Evolutionary conservation across 2,888 invertebrate species (phyloP), one percentile per base, ranked within the genome.

Genomic region (Anthophora plumipes): DNA sequence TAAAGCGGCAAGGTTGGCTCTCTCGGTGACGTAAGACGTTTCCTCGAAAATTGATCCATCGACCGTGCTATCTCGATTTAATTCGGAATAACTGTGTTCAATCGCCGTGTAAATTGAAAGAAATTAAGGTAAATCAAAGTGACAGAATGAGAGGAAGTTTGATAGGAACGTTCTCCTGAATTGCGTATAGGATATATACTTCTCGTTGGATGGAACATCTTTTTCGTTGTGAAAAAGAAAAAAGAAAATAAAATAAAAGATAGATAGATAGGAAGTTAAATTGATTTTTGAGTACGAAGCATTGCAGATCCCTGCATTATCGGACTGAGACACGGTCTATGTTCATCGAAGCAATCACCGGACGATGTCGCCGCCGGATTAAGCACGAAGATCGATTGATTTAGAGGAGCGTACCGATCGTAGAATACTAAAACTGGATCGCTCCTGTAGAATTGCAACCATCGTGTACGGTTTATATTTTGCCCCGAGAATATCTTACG

Each of bases 341-440:
- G 31, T 41, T 77, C 69, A 25, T 25, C 48, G 57, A 12, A 46
- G 25, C 54, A 17, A 66, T 64, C 74, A 60, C 89, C 88, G 85
- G 37, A 54, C 66, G 88, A 82, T 89, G 90, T 89, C 89, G 89
- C 89, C 71, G 72, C 71, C 37, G 73, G 76, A 83, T 80, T 81
- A 79, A 72, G 67, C 20, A 17, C 37, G 46, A 48, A 22, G 31
- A 82, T 76, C 76, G 70, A 82, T 75, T 25, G 50, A 72, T 80
- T 78, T 12, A 55, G 22, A 25, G 55, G 50, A 69, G 70, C 69
- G 78, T 48, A 4, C 3, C 12, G 54, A n/a, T 2, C 70, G 0
- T 4, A n/a, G 4, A 43, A 31, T 43, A 41, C n/a, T n/a, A 48
- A 76, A 74, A 39, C n/a, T 20, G 17, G 12, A 17, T n/a, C n/a